Percentiles rank a stretch among this genome's conserved stretches.
These are phyloP conservation scores for Orycteropus afer DNA, from an alignment of 2,113 vertebrate species.

Conservation along the genomic window DNA sequence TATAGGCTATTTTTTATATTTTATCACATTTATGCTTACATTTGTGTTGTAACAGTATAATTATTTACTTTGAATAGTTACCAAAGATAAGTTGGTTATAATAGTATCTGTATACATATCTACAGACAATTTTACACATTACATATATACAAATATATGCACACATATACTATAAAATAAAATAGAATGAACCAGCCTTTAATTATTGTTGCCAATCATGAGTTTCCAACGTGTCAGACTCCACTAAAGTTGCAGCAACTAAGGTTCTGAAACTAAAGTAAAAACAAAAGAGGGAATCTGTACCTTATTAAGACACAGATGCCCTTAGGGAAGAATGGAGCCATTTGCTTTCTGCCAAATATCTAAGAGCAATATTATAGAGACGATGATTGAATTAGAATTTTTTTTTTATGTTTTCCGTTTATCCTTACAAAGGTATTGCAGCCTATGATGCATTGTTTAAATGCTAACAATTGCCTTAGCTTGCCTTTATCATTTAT, in stretches of 20 bases:
- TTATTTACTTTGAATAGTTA: too few species aligned
- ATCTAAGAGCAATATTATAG: not conserved
- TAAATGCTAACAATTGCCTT: slow-evolving; percentile 8
- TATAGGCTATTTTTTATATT: too few species aligned
- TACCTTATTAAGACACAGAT: not conserved
- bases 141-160: too few species aligned
- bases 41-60: too few species aligned
- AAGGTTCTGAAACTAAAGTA: not conserved
- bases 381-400: not conserved
- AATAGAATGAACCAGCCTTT: not conserved
- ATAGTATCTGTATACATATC: too few species aligned
- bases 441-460: not conserved
- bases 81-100: too few species aligned
- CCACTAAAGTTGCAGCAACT: not conserved
- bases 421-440: too few species aligned
- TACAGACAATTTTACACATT: too few species aligned
- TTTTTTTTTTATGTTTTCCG: too few species aligned
- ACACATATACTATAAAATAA: too few species aligned
- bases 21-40: too few species aligned
- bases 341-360: not conserved
- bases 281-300: not conserved
- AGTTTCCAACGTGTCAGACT: not conserved
- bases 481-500: not conserved
- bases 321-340: not conserved
- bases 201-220: not conserved